Conservation (phyloP, 2,888 invertebrate genomes). For the Rhodophaea formosa region DNA sequence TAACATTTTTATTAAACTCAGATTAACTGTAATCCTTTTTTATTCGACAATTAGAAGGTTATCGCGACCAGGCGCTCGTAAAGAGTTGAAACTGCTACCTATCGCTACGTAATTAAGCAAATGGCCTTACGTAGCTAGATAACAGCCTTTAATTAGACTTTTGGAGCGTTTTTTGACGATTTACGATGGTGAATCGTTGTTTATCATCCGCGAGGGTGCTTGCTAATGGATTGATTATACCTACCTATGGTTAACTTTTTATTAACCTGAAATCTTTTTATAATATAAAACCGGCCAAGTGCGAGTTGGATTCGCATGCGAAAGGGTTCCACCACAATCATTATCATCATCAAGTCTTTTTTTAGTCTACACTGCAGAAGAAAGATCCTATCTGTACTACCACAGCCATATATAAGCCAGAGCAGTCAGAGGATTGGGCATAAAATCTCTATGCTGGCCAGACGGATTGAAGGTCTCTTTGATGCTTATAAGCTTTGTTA, state of each 20-base stretch:
- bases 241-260: neutral
- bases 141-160: constrained; percentile 58
- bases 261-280: too few relatives aligned
- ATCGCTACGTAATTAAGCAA: constrained; percentile 72
- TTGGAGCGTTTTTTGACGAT: constrained; percentile 42
- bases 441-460: too few relatives aligned
- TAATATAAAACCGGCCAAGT: too few relatives aligned
- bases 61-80: constrained; percentile 71
- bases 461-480: too few relatives aligned
- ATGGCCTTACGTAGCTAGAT: constrained; percentile 57
- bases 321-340: too few relatives aligned
- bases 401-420: too few relatives aligned
- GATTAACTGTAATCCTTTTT: constrained; percentile 78
- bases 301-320: too few relatives aligned
- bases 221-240: constrained; percentile 5
- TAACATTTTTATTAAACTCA: constrained; percentile 81
- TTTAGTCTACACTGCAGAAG: too few relatives aligned
- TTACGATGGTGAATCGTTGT: constrained; percentile 43
- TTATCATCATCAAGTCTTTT: too few relatives aligned
- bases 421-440: too few relatives aligned
- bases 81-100: constrained; percentile 75
- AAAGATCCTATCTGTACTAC: too few relatives aligned
- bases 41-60: constrained; percentile 80
- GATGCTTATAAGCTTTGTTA: too few relatives aligned
- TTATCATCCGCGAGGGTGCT: constrained; percentile 21